phyloP scores from a whole-genome alignment of 1,140 invertebrate genomes.

The Tribolium castaneum region DNA sequence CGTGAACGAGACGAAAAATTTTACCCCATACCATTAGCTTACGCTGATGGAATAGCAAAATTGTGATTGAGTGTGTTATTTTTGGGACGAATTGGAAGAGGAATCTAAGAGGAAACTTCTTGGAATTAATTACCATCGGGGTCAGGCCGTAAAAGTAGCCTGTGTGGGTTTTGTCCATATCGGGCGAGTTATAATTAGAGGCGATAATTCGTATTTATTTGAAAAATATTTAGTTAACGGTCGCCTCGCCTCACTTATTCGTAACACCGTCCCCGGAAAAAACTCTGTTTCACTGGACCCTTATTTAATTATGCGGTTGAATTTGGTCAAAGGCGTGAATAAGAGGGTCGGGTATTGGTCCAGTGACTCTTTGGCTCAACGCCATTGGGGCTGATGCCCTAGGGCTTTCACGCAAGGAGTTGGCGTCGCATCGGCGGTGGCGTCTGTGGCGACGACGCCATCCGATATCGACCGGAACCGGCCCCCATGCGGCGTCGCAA shows the following conservation, averaged over 20 bases:
- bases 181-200: background rate
- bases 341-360: background rate
- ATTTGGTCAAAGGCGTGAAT: background rate
- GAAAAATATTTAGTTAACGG: background rate
- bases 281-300: no score
- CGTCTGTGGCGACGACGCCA: conserved; percentile 38
- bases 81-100: background rate
- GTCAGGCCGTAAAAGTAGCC: background rate
- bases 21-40: conserved; percentile 18
- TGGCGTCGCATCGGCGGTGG: conserved; percentile 37
- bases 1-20: conserved; percentile 20
- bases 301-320: background rate
- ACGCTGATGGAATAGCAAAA: conserved; percentile 20
- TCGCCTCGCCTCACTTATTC: background rate
- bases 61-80: background rate
- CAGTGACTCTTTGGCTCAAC: conserved; percentile 3
- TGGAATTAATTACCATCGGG: background rate
- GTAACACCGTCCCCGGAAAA: no score
- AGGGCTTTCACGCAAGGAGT: conserved; percentile 28
- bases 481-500: conserved; percentile 31
- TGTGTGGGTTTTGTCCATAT: background rate
- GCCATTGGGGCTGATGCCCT: conserved; percentile 19
- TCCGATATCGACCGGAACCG: conserved; percentile 43
- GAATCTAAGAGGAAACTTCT: background rate
- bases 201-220: background rate